Percentiles rank a stretch among this genome's conserved stretches.
These are phyloP conservation scores for Ectemnius continuus DNA, from an alignment of 2,888 invertebrate species.

Conservation along the genomic window DNA sequence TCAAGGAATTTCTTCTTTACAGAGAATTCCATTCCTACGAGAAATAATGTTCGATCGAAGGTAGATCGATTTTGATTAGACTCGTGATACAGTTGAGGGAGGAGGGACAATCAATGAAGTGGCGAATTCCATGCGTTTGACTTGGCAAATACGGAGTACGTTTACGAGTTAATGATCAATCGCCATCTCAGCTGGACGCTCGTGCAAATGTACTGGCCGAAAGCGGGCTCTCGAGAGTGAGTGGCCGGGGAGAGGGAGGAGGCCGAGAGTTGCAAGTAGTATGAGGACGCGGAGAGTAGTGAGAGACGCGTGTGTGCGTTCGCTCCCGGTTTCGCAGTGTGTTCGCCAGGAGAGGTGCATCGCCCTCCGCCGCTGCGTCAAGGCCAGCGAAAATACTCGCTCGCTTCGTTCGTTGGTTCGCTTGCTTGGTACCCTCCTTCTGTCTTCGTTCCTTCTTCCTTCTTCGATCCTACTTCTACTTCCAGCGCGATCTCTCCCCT, in stretches of 20 bases:
- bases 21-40: too few relatives aligned
- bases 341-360: slow-evolving; percentile 76
- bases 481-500: not conserved
- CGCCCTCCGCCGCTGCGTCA: slow-evolving; percentile 78
- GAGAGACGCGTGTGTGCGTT: slow-evolving; percentile 44
- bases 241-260: not conserved
- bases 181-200: too few relatives aligned
- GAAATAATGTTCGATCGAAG: too few relatives aligned
- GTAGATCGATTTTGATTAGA: too few relatives aligned
- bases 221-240: not conserved
- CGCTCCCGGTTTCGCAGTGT: slow-evolving; percentile 73
- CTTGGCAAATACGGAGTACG: too few relatives aligned
- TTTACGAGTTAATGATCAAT: too few relatives aligned
- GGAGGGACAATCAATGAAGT: too few relatives aligned
- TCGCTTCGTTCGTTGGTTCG: slow-evolving; percentile 63
- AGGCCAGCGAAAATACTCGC: slow-evolving; percentile 77
- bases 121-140: too few relatives aligned
- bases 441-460: slow-evolving; percentile 15
- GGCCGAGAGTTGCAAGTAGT: slow-evolving; percentile 26
- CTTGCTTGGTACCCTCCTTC: slow-evolving; percentile 16
- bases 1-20: too few relatives aligned
- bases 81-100: too few relatives aligned
- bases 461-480: not conserved
- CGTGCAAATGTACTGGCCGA: not conserved
- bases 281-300: slow-evolving; percentile 35